Evolutionary conservation across 2,797 vertebrate genomes (phyloP).

Genomic region (Clarias laeviceps): DNA sequence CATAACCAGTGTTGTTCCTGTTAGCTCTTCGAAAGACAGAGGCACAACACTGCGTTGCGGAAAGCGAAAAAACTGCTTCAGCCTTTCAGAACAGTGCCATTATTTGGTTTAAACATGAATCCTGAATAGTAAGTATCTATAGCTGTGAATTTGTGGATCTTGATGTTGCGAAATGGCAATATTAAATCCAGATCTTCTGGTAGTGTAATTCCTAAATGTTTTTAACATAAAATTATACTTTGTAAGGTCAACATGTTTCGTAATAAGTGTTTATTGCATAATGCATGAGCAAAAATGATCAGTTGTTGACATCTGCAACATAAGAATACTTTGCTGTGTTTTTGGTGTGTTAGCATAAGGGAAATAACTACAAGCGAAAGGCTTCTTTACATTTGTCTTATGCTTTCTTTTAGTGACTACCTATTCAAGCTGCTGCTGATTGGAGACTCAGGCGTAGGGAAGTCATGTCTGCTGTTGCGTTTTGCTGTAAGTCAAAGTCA

Average conservation of each 20-base stretch:
- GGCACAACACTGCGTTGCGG: conserved; percentile 22
- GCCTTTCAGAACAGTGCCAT: conserved; percentile 14
- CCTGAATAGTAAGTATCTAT: conserved; percentile 79
- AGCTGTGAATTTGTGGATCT: neutral
- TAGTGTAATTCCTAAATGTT: neutral
- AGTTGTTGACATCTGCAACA: neutral
- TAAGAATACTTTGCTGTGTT: neutral
- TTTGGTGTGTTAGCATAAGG: neutral
- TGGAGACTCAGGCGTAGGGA: conserved; percentile 81
- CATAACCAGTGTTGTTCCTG: conserved; percentile 47
- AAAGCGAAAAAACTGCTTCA: conserved; percentile 5
- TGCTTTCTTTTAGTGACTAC: conserved; percentile 71
- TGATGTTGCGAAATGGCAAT: neutral
- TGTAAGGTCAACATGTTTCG: neutral
- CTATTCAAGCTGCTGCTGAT: conserved; percentile 82
- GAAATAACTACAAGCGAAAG: neutral
- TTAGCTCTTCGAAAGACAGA: conserved; percentile 47
- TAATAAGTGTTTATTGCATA: neutral
- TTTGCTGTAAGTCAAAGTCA: conserved; percentile 72
- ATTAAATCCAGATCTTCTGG: neutral
- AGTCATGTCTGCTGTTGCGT: conserved; percentile 80
- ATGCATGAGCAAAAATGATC: conserved; percentile 5
- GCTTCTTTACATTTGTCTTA: conserved; percentile 27
- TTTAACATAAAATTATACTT: neutral
- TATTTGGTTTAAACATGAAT: conserved; percentile 67